Base-by-base conservation (phyloP, 2,797 vertebrate genomes). In the Enteromius radiatus region DNA sequence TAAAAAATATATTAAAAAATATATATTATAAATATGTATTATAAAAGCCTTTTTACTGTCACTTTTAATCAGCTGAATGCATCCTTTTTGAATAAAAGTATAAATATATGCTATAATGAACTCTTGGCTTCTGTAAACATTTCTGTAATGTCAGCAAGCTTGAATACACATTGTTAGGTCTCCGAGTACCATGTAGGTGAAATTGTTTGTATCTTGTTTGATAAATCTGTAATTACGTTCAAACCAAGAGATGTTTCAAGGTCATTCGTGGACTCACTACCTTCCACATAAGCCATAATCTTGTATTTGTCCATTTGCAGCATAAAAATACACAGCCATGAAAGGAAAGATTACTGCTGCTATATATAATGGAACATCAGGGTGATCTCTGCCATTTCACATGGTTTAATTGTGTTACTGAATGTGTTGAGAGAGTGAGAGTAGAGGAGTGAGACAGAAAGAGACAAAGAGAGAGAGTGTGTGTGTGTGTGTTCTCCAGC, bases 401-500 rank as follows among this genome's bases (percentile, higher is more conserved):
- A 49, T 74, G 47, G 41, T 76, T 67, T 82, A 78, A 78, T 75
- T 73, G 17, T 84, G 76, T 84, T 67, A 49, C 33, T 81, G 43
- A 78, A 47, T 73, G 61, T 59, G 76, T 64, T 69, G 31, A 77
- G 64, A 70, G 45, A 59, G 47, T n/a, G 26, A 43, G 45, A 76
- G 75, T 15, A 76, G 21, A 76, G 21, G 41, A 74, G 47, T 45
- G 49, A 83, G 28, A 43, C 10, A 45, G n/a, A 69, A 14, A 83
- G 78, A 74, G 36, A 69, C 33, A 84, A 38, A 68, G 69, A 14
- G 36, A 36, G 64, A 26, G 52, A 68, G 68, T 70, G 67, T 81
- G 81, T 87, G 89, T 88, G 89, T 89, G 87, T 87, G 87, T 88
- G 87, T 88, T 86, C 84, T 89, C 86, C 88, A 90, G 89, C 88